phyloP scores from a whole-genome alignment of 2,113 vertebrate species.

The Alethe diademata region DNA sequence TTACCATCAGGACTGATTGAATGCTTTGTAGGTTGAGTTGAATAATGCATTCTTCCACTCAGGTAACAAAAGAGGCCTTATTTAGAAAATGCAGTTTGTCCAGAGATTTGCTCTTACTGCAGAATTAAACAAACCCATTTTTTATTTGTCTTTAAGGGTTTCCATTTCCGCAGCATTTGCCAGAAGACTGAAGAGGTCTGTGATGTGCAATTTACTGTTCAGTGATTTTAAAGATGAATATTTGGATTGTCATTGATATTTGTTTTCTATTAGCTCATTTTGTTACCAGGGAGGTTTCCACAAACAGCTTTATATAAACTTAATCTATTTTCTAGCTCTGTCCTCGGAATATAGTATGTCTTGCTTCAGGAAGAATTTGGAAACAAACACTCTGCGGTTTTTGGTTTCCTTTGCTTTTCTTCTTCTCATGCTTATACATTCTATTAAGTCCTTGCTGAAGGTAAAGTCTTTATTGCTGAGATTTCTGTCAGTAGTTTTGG shows the following conservation, averaged over 20 bases:
- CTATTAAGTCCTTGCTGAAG: neutral
- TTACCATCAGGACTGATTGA: neutral
- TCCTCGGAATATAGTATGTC: neutral
- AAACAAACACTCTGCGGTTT: neutral
- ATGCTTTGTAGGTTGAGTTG: neutral
- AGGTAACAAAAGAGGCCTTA: neutral
- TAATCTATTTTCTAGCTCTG: neutral
- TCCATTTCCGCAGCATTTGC: constrained; percentile 5
- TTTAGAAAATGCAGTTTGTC: neutral
- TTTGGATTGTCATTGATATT: constrained; percentile 36
- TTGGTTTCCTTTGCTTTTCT: neutral
- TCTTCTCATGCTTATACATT: neutral
- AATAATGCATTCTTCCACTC: neutral
- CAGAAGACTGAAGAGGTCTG: constrained; percentile 11
- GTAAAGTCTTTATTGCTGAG: neutral
- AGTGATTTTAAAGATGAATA: constrained; percentile 41
- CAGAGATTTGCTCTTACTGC: neutral
- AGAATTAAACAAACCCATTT: neutral
- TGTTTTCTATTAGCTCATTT: constrained; percentile 35
- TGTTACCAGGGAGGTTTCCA: constrained; percentile 12
- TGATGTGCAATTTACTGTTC: constrained; percentile 10
- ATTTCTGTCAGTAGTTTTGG: neutral
- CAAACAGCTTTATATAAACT: constrained; percentile 8
- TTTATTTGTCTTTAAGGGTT: neutral
- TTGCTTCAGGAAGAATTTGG: neutral